Base-by-base conservation (phyloP, 2,888 invertebrate species). In the Pristionchus maxplancki region DNA sequence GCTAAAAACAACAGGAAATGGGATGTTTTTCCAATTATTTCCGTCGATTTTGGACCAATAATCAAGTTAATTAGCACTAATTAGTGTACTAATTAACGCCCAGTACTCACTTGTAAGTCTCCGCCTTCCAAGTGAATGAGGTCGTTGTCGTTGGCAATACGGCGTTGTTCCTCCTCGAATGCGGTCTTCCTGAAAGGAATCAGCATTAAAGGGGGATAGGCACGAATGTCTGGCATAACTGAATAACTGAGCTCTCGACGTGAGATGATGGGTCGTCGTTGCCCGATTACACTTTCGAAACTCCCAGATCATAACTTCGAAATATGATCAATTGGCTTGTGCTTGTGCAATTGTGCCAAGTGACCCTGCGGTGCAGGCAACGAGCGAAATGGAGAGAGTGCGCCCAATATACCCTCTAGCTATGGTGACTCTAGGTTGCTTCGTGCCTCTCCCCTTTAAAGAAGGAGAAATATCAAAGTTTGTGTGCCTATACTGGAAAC, bases 111-210 rank as follows among this genome's bases (percentile, higher is more conserved):
- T 40, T 85, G 85, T n/a, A 85, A n/a, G n/a, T 40, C 40, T n/a
- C 28, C 71, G 1, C 50, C 86, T 9, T 87, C 86, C 50, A 87
- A 28, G 8, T 50, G 86, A 34, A 87, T 87, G 31, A 87, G 71
- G 71, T 89, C 90, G 31, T 67, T 87, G 2, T 62, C 64, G 15
- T 71, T 58, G 50, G 88, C n/a, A n/a, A 90, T 62, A 34, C 62
- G 62, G 17, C 86, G 74, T 20, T 78, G 24, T 71, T 89, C 88
- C 74, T 92, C 92, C 71, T 91, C 90, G 64, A 88, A 89, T 74
- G 85, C 91, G 20, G 91, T 90, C 87, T 91, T 86, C 64, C 92
- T 92, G 85, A 50, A 89, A 67, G 71, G 24, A 20, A 37, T 3
- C n/a, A 34, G 40, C 8, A 8, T 24, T 28, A 5, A 44, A n/a